Conservation (phyloP, 2,113 vertebrate genomes). For the Zapus hudsonius region DNA sequence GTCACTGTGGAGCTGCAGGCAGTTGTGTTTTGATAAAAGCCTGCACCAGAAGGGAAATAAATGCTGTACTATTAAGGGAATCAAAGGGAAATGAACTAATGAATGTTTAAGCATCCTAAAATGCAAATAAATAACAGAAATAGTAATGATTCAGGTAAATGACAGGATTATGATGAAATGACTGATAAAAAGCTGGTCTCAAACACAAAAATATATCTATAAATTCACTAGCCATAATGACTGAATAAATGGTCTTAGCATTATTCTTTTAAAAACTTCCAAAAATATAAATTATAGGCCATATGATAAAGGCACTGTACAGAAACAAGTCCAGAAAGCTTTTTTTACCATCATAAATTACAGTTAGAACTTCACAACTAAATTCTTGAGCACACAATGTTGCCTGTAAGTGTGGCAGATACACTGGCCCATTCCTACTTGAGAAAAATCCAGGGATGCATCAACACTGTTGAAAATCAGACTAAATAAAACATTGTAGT, state of each 20-base stretch:
- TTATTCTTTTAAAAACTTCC: neutral
- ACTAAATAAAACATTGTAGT: neutral
- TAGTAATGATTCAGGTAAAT: neutral
- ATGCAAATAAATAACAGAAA: conserved; percentile 12
- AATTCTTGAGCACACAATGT: neutral
- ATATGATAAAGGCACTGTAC: neutral
- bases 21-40: neutral
- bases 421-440: neutral
- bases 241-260: neutral
- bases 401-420: neutral
- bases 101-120: conserved; percentile 11
- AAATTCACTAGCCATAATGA: neutral
- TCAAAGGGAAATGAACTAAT: neutral
- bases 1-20: neutral
- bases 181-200: neutral
- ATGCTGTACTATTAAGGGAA: neutral
- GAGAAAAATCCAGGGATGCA: neutral
- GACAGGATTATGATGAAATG: neutral
- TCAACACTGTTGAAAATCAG: neutral
- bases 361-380: neutral
- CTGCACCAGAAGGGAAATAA: neutral
- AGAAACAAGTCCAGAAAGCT: neutral
- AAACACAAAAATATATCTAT: neutral
- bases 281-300: conserved; percentile 42
- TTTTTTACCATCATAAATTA: neutral